A percentile compares a stretch with the other conserved stretches of the same genome.
Conservation (phyloP, 2,888 invertebrate species). For the Epirrita christyi region DNA sequence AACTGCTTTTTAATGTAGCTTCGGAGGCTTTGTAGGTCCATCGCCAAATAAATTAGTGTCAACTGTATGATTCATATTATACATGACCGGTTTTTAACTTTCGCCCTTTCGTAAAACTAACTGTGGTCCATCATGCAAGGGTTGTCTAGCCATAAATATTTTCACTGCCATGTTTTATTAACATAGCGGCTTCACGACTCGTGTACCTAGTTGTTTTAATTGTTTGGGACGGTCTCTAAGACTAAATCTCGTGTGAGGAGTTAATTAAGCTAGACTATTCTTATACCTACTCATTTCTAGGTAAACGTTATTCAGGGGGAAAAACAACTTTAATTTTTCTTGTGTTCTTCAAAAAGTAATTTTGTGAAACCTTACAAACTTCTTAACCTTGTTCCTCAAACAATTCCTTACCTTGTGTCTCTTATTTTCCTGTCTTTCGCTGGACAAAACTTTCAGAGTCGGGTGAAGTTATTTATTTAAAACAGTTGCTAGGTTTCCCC, state of each 20-base stretch:
- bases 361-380: constrained; percentile 8
- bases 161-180: constrained; percentile 44
- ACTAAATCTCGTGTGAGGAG: constrained; percentile 43
- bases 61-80: constrained; percentile 24
- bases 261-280: constrained; percentile 19
- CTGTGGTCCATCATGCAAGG: constrained; percentile 46
- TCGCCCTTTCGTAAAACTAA: constrained; percentile 59
- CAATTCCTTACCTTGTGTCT: constrained; percentile 23
- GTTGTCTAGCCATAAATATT: constrained; percentile 43
- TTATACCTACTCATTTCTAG: not conserved
- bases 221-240: constrained; percentile 41
- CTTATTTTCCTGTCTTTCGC: constrained; percentile 25
- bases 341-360: constrained; percentile 13
- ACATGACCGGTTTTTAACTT: constrained; percentile 56
- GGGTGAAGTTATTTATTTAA: constrained; percentile 33
- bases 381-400: constrained; percentile 22
- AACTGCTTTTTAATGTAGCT: constrained; percentile 18
- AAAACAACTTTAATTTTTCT: constrained; percentile 29
- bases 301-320: constrained; percentile 6
- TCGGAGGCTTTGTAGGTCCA: constrained; percentile 20
- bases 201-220: constrained; percentile 36
- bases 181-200: constrained; percentile 35
- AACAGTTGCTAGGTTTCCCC: constrained; percentile 15
- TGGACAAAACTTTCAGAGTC: constrained; percentile 20
- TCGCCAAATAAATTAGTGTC: constrained; percentile 45